phyloP scores from a whole-genome alignment of 2,797 vertebrate genomes.

The Trachops cirrhosus region DNA sequence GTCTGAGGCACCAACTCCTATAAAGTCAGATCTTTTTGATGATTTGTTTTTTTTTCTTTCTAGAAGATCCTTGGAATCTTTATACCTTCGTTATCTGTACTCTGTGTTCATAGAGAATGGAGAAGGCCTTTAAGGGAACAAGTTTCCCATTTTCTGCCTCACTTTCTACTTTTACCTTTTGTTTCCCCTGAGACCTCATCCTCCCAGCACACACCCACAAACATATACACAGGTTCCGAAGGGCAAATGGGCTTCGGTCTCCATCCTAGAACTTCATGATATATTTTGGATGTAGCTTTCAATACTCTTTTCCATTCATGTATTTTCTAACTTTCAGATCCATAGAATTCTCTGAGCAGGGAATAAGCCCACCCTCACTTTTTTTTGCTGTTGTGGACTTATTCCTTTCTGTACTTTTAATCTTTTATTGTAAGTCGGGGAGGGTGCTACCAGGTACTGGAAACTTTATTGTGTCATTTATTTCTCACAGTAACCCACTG shows the following conservation, averaged over 20 bases:
- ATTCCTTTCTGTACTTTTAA: constrained; percentile 29
- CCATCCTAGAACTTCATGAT: background rate
- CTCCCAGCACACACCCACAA: background rate
- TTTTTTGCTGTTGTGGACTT: background rate
- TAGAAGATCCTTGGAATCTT: background rate
- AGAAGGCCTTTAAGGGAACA: background rate
- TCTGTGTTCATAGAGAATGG: background rate
- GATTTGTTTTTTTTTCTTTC: background rate
- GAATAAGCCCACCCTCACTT: background rate
- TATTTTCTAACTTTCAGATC: constrained; percentile 35
- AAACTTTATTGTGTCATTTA: background rate
- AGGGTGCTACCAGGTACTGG: background rate
- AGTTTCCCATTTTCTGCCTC: background rate
- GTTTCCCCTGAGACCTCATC: background rate
- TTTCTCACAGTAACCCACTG: background rate
- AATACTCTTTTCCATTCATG: background rate
- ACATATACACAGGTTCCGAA: background rate
- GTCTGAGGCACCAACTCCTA: background rate
- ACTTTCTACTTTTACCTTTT: background rate
- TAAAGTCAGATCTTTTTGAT: background rate
- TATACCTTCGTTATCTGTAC: background rate
- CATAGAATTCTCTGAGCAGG: background rate
- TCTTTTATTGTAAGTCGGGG: background rate
- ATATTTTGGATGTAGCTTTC: background rate
- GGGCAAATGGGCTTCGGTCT: background rate